Evolutionary conservation across 2,797 vertebrate species (phyloP), one percentile per base, ranked within the genome.

Genomic region (Neopelma chrysocephalum): DNA sequence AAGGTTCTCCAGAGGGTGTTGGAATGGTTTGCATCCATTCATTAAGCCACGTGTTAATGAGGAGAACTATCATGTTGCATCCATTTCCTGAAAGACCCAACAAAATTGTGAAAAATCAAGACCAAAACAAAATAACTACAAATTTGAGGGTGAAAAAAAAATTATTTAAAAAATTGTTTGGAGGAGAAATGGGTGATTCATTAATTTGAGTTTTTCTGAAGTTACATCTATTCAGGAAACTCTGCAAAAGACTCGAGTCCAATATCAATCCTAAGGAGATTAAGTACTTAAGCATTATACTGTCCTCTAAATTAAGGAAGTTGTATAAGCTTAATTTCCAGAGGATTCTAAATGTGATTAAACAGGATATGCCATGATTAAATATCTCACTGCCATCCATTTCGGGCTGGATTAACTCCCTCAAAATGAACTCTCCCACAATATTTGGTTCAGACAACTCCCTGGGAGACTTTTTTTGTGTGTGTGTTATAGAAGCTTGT

Each of bases 271-370:
- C 91, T 88, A 97, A 97, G 50, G 84, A 95, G 96, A 97, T 97
- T 97, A 97, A 97, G 93, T 96, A 96, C 95, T 97, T 97, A 97
- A 82, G 92, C 92, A 90, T 95, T 95, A 94, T 92, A 81, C 92
- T 93, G 85, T 96, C 96, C 90, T 96, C 90, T 88, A 96, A 96
- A 96, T 97, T 96, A 96, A 97, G 94, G 88, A 89, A 93, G 93
- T 93, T 94, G 88, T 96, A 97, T 94, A 88, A 96, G 86, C 96
- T 97, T 95, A 91, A 92, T 97, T 97, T 96, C 95, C 93, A 93
- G 83, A 93, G 93, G 93, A 96, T 96, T 95, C 95, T 57, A 97
- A 94, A 97, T 97, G 96, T 96, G 96, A 97, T 96, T 97, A 97
- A 92, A 96, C 84, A 93, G 94, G 93, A 94, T 97, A 97, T 90